Conservation (phyloP, 2,888 invertebrate species). For the Morinoia aosen region DNA sequence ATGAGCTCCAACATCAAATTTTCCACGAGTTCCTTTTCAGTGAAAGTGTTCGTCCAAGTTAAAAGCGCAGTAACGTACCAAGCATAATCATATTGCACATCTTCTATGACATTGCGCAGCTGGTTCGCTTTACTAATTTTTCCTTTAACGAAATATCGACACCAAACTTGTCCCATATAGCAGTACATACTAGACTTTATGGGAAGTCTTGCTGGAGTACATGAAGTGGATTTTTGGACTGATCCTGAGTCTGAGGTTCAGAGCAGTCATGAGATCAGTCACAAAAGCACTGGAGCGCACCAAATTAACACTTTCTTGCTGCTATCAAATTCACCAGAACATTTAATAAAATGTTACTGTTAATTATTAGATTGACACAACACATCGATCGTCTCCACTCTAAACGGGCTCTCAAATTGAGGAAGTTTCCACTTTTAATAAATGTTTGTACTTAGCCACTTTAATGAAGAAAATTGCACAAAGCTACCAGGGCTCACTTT, state of each 20-base stretch:
- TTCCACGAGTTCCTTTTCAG: not conserved
- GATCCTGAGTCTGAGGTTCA: not conserved
- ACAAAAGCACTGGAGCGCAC: not conserved
- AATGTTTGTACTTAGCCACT: slow-evolving; percentile 30
- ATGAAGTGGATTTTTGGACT: not conserved
- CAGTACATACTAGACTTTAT: not conserved
- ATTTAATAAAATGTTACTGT: not conserved
- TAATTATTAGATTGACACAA: not conserved
- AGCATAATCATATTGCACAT: slow-evolving; percentile 6
- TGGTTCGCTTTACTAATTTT: not conserved
- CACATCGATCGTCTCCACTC: not conserved
- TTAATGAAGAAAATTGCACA: not conserved
- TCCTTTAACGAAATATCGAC: not conserved
- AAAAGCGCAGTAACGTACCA: not conserved
- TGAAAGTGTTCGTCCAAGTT: not conserved
- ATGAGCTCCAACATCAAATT: not conserved
- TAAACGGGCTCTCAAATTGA: not conserved
- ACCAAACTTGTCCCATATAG: not conserved
- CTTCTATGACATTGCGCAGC: not conserved
- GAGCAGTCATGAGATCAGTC: not conserved
- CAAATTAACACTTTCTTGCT: not conserved
- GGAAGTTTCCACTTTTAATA: not conserved
- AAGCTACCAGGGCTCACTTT: slow-evolving; percentile 12
- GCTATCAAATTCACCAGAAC: not conserved
- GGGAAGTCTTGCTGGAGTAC: not conserved